Base-by-base conservation (phyloP, 2,797 vertebrate species). In the Dermochelys coriacea region DNA sequence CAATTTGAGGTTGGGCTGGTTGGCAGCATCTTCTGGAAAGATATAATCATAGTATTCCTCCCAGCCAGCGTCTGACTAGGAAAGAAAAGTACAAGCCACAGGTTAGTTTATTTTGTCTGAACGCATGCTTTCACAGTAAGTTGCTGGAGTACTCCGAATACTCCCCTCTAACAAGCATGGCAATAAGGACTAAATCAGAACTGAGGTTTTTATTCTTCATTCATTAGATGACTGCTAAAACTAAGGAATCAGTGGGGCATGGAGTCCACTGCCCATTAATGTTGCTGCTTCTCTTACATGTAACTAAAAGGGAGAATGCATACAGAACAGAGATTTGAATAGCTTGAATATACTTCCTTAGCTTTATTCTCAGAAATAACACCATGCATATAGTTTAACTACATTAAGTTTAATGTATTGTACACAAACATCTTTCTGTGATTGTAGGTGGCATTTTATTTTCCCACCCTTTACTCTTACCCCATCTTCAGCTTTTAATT, bases 21-120 rank as follows among this genome's bases (percentile, higher is more conserved):
- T 99, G 94, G 99, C 99, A 15, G 99, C 98, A 79, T 99, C 99
- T 95, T 99, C 99, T 1, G 99, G 99, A 97, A 99, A 99, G 98
- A 99, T 99, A 95, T 99, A 99, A 96, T 99, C 99, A 37, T 99
- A 99, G 96, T 99, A 99, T 85, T 99, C 99, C 96, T 99, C 99
- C 99, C 99, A 99, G 52, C 99, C 99, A 47, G 99, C 99, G 74
- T 99, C 99, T 27, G 99, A 99, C 99, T 99, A 96, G 8, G 85
- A 74, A 84, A 74, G 79, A 95, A 74, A 90, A 80, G 3, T 68
- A 91, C 12, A 91, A 85, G 91, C 18, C 5, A 3, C 21, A 80
- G 89, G n/a, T 79, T n/a, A 47, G 52, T 49, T 93, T 84, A 89
- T 49, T 93, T 85, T 91, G 74, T 87, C 86, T 77, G 74, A 77